Evolutionary conservation across 2,797 vertebrate species (phyloP).

Genomic region (Gymnothorax reevesii): DNA sequence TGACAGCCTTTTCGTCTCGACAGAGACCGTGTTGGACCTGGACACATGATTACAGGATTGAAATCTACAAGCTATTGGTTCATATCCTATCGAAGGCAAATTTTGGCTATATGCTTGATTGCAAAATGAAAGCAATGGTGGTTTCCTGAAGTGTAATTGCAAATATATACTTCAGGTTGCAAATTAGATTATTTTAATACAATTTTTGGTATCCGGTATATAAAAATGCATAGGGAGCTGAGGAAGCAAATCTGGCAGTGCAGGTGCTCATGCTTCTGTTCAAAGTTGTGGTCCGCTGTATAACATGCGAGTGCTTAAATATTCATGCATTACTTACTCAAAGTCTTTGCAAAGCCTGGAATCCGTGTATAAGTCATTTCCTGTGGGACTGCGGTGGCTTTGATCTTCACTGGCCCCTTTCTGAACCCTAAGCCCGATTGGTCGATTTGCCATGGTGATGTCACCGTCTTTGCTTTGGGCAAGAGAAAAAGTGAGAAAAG

Average conservation of each 20-base stretch:
- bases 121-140: neutral
- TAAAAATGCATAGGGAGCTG: neutral
- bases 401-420: neutral
- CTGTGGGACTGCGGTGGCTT: neutral
- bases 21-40: conserved; percentile 15
- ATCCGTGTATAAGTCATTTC: neutral
- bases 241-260: neutral
- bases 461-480: neutral
- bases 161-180: no score
- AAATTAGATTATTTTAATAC: no score
- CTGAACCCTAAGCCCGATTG: neutral
- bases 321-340: neutral
- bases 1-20: conserved; percentile 41
- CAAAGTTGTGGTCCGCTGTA: neutral
- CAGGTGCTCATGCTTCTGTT: neutral
- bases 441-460: neutral
- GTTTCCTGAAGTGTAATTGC: neutral
- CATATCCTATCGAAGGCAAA: neutral
- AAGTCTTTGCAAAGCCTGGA: neutral
- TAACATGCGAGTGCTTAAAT: neutral
- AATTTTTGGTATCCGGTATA: no score
- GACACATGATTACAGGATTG: neutral
- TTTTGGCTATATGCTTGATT: neutral
- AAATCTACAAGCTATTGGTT: neutral
- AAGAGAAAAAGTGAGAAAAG: neutral